These are phyloP conservation scores for Pluvialis apricaria DNA, from an alignment of 2,113 vertebrate genomes.

Conservation along the genomic window DNA sequence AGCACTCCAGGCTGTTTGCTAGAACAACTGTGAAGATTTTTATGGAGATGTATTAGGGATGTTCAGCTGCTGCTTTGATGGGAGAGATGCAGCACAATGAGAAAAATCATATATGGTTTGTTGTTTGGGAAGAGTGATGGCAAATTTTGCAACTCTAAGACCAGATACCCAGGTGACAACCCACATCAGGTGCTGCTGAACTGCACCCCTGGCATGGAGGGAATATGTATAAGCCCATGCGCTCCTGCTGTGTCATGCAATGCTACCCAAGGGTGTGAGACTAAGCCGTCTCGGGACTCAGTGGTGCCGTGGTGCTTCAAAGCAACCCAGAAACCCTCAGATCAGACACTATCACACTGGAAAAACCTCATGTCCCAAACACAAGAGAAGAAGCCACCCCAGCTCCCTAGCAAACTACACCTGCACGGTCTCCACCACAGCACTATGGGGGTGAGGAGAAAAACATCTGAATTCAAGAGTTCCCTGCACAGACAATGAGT, in stretches of 20 bases:
- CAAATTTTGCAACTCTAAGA: not conserved
- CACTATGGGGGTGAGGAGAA: not conserved
- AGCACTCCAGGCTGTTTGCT: conserved; percentile 20
- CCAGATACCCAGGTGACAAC: not conserved
- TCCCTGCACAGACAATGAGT: not conserved
- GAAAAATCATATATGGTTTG: not conserved
- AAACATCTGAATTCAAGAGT: not conserved
- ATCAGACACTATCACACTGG: not conserved
- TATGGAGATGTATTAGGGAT: conserved; percentile 9
- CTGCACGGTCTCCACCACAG: not conserved
- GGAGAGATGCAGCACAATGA: not conserved
- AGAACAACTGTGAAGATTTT: conserved; percentile 26
- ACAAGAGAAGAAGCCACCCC: not conserved
- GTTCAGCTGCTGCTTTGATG: not conserved
- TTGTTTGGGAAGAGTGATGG: not conserved
- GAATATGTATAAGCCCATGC: not conserved
- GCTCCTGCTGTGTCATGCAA: not conserved
- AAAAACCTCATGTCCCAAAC: not conserved
- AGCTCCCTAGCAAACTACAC: not conserved
- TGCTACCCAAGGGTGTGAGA: not conserved
- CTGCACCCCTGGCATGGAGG: not conserved
- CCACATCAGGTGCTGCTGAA: not conserved
- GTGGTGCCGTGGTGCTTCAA: not conserved
- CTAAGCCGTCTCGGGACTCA: not conserved
- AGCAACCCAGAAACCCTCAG: not conserved